Percentiles rank a stretch among this genome's conserved stretches.
These are phyloP conservation scores for Bombus impatiens DNA, from an alignment of 1,140 invertebrate genomes.

Conservation along the genomic window DNA sequence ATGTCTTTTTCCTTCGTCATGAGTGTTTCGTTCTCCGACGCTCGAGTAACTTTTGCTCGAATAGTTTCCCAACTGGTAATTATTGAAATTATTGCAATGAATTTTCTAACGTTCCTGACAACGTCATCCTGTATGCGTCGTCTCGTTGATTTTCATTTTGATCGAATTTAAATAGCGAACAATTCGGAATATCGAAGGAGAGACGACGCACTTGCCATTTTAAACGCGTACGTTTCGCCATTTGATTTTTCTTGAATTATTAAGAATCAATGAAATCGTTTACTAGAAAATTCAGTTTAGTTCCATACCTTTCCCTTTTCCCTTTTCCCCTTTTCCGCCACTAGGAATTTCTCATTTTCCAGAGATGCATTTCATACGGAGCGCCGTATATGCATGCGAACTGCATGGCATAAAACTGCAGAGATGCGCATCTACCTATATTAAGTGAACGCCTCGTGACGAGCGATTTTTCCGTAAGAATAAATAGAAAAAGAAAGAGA, in stretches of 20 bases:
- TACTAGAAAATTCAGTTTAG: background rate
- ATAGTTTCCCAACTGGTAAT: no score
- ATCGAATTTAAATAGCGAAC: no score
- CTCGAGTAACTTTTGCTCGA: no score
- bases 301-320: background rate
- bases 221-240: background rate
- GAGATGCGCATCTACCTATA: background rate
- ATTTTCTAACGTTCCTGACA: no score
- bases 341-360: slow-evolving; percentile 31
- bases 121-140: no score
- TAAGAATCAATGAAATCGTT: background rate
- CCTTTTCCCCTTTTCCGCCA: no score
- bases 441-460: slow-evolving; percentile 9
- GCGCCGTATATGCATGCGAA: background rate
- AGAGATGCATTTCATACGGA: background rate
- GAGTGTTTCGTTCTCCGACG: slow-evolving; percentile 2
- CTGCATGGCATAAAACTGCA: background rate
- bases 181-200: background rate
- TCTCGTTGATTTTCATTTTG: no score
- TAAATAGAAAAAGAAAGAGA: background rate
- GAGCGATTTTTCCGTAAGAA: background rate
- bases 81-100: no score
- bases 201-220: background rate
- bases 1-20: background rate
- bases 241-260: background rate